Evolutionary conservation across 2,113 vertebrate species (phyloP).

Genomic region (Australoheros scitulus): DNA sequence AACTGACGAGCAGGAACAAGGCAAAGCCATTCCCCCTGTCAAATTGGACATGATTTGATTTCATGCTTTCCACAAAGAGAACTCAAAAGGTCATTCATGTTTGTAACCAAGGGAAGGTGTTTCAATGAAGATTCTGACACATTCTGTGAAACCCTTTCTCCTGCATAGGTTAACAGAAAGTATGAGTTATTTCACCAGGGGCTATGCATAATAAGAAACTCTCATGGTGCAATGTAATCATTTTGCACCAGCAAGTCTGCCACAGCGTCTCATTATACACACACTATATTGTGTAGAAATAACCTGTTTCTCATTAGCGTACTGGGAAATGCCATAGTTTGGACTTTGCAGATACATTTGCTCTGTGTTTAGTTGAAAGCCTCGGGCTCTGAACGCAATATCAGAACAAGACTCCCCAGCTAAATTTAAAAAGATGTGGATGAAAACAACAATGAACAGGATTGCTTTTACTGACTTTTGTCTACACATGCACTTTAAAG

Average conservation of each 20-base stretch:
- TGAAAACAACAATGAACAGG: slow-evolving; percentile 11
- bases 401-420: neutral
- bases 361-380: slow-evolving; percentile 48
- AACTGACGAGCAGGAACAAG: slow-evolving; percentile 24
- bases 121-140: slow-evolving; percentile 9
- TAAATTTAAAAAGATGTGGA: slow-evolving; percentile 21
- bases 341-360: slow-evolving; percentile 38
- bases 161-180: slow-evolving; percentile 49
- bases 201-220: slow-evolving; percentile 56
- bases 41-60: slow-evolving; percentile 61
- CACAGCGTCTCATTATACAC: slow-evolving; percentile 43
- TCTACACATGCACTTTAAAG: neutral
- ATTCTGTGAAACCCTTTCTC: slow-evolving; percentile 2
- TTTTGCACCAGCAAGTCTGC: slow-evolving; percentile 44
- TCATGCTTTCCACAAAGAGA: slow-evolving; percentile 35
- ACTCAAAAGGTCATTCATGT: slow-evolving; percentile 64
- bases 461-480: slow-evolving; percentile 4
- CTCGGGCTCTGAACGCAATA: neutral
- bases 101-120: slow-evolving; percentile 15
- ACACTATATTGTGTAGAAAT: slow-evolving; percentile 49
- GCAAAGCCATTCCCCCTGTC: slow-evolving; percentile 47
- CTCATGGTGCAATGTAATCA: slow-evolving; percentile 55
- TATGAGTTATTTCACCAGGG: slow-evolving; percentile 43
- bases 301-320: slow-evolving; percentile 69
- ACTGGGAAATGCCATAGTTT: slow-evolving; percentile 53